phyloP scores from a whole-genome alignment of 2,797 vertebrate species.

The Myiotriccus ornatus region DNA sequence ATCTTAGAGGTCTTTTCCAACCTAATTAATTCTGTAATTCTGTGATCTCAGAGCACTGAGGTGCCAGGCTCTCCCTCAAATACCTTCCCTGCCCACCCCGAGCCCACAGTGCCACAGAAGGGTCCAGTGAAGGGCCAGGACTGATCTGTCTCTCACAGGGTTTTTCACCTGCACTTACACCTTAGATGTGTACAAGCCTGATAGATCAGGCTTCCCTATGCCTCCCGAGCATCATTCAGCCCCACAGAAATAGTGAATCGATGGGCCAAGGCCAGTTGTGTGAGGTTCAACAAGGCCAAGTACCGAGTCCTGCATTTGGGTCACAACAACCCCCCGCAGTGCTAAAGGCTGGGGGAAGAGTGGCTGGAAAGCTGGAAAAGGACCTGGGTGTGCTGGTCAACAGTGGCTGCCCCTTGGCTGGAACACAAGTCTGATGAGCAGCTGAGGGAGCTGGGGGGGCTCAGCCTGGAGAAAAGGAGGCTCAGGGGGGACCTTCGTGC shows the following conservation, averaged over 20 bases:
- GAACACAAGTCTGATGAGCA: background rate
- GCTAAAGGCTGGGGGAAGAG: background rate
- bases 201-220: background rate
- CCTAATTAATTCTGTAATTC: background rate
- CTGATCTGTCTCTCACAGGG: background rate
- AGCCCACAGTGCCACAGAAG: background rate
- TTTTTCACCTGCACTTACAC: background rate
- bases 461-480: background rate
- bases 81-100: fast-evolving
- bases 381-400: background rate
- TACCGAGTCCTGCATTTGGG: background rate
- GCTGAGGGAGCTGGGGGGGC: background rate
- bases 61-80: background rate
- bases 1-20: background rate
- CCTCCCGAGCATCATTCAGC: background rate
- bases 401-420: background rate
- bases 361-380: background rate
- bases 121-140: background rate
- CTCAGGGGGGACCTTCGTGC: background rate
- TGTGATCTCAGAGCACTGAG: background rate
- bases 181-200: background rate
- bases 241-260: background rate
- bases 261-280: fast-evolving
- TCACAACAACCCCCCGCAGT: background rate
- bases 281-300: background rate